Conservation (phyloP, 2,797 vertebrate species). For the Lacerta bilineata region DNA sequence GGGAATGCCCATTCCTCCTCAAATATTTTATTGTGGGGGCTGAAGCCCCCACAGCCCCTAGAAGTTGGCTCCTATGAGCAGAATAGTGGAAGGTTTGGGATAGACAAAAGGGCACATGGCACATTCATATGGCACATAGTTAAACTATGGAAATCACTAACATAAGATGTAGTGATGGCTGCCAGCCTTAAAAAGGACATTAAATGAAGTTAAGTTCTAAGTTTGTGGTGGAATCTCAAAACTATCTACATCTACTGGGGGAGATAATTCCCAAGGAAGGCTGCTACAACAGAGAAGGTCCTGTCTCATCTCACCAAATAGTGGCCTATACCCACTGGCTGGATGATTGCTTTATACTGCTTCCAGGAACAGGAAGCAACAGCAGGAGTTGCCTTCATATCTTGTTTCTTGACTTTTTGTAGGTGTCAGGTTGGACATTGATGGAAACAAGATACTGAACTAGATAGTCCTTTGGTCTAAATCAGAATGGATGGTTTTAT, state of each 20-base stretch:
- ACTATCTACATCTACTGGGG: neutral
- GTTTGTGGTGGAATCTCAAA: too few species aligned
- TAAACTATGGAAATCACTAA: neutral
- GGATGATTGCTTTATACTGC: neutral
- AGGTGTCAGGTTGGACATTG: neutral
- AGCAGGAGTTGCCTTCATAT: neutral
- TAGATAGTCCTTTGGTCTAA: neutral
- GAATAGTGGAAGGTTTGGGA: neutral
- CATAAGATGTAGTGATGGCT: neutral
- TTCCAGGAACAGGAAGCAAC: neutral
- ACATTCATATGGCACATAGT: neutral
- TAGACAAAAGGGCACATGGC: neutral
- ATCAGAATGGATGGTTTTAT: too few species aligned
- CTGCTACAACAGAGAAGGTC: neutral
- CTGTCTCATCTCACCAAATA: neutral
- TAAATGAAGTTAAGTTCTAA: neutral
- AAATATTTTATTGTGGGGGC: too few species aligned
- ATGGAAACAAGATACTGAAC: neutral
- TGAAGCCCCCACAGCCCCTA: too few species aligned
- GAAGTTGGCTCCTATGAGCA: too few species aligned
- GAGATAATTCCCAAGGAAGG: too few species aligned
- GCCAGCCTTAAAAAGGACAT: neutral
- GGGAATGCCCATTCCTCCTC: too few species aligned
- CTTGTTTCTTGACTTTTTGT: neutral
- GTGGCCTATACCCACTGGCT: too few species aligned